A percentile compares a stretch with the other conserved stretches of the same genome.
phyloP scores from a whole-genome alignment of 2,113 vertebrate genomes.

The Anoplopoma fimbria region DNA sequence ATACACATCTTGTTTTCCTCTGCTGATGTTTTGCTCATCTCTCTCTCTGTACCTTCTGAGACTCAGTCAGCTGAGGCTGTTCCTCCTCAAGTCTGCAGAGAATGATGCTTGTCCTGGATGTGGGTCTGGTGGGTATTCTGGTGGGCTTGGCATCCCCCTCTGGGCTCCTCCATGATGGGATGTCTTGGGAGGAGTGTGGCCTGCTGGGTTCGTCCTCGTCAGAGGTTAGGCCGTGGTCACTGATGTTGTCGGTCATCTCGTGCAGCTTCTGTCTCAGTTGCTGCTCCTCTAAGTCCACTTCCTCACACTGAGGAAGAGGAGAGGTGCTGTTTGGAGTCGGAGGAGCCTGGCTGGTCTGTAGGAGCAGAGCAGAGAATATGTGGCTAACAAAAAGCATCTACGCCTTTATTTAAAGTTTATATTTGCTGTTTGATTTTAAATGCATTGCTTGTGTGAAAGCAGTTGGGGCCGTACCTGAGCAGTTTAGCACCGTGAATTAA shows the following conservation, averaged over 20 bases:
- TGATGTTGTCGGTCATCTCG: constrained; percentile 87
- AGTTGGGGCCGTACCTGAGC: too few species aligned
- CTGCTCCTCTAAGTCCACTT: constrained; percentile 84
- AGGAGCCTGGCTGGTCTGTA: constrained; percentile 28
- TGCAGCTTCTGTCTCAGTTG: constrained; percentile 87
- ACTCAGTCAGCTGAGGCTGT: constrained; percentile 8
- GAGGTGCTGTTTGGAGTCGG: constrained; percentile 72
- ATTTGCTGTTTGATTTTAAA: background rate
- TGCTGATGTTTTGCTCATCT: background rate
- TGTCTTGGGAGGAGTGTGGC: constrained; percentile 35
- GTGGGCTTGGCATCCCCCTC: constrained; percentile 29
- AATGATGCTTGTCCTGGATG: constrained; percentile 49
- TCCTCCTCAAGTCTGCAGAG: constrained; percentile 38
- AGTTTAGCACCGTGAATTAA: too few species aligned
- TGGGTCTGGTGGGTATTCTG: constrained; percentile 57
- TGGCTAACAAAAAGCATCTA: too few species aligned
- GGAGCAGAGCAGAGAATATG: constrained; percentile 14
- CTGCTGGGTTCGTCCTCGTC: constrained; percentile 84
- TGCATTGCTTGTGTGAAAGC: background rate
- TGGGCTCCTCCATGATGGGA: constrained; percentile 40
- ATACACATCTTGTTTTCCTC: background rate
- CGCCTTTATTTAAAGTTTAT: too few species aligned
- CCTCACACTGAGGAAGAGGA: constrained; percentile 53
- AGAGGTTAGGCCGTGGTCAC: constrained; percentile 86
- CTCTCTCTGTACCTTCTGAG: constrained; percentile 53